phyloP scores from a whole-genome alignment of 1,140 invertebrate genomes.

The Whitmania pigra region DNA sequence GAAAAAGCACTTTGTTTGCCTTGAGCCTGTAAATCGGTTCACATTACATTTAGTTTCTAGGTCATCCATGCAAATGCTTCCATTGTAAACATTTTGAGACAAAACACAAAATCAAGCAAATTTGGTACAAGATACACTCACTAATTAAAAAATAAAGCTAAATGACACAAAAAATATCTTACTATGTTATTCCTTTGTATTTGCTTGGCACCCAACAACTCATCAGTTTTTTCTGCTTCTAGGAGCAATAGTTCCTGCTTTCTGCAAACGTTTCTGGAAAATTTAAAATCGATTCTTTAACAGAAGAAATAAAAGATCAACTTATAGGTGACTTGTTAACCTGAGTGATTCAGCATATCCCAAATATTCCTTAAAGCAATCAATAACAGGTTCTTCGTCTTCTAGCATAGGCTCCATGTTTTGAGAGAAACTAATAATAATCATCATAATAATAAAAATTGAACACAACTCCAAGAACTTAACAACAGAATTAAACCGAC shows the following conservation, averaged over 20 bases:
- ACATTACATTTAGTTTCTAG: too few species aligned
- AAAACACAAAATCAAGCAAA: too few species aligned
- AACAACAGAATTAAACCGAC: constrained; percentile 29
- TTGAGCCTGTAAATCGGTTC: constrained; percentile 29
- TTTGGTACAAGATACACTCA: too few species aligned
- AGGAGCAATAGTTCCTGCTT: constrained; percentile 62
- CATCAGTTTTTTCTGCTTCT: constrained; percentile 56
- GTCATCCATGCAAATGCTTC: too few species aligned
- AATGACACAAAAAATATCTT: neutral
- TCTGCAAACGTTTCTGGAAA: constrained; percentile 51
- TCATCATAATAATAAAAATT: neutral
- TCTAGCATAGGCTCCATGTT: constrained; percentile 62
- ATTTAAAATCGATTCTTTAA: neutral
- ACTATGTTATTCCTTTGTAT: constrained; percentile 49
- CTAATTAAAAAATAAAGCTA: too few species aligned
- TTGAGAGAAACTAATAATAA: constrained; percentile 47
- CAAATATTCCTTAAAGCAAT: constrained; percentile 71
- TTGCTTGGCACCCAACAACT: constrained; percentile 47
- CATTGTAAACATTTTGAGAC: too few species aligned
- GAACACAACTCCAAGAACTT: neutral
- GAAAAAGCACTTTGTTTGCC: constrained; percentile 48
- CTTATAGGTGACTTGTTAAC: constrained; percentile 24
- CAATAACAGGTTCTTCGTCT: constrained; percentile 67
- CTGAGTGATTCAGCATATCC: constrained; percentile 62
- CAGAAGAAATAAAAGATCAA: too few species aligned